phyloP scores from a whole-genome alignment of 2,113 vertebrate species.

The Pseudorhombus dupliciocellatus region DNA sequence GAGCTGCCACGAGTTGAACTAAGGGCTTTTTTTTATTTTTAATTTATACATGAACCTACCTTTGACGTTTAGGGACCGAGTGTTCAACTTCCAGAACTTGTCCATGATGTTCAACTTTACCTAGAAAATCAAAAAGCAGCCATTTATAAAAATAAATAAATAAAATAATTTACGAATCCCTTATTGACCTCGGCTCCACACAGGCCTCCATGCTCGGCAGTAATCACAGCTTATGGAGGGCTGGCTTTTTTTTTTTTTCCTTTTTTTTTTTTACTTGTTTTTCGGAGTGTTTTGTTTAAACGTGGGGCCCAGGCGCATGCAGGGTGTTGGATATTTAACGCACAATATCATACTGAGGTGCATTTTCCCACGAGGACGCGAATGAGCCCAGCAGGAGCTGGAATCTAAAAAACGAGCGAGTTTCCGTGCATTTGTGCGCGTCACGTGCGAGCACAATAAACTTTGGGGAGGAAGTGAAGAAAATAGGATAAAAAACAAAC shows the following conservation, averaged over 20 bases:
- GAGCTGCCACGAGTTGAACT: conserved; percentile 33
- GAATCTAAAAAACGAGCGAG: too few species aligned
- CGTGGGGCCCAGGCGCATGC: not conserved
- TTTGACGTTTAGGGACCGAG: conserved; percentile 97
- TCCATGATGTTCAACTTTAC: conserved; percentile 98
- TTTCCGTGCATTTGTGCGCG: not conserved
- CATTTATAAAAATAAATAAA: conserved; percentile 36
- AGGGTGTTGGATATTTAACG: not conserved
- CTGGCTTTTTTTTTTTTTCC: too few species aligned
- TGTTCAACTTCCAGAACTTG: conserved; percentile 97
- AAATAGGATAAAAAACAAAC: not conserved
- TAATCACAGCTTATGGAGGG: not conserved
- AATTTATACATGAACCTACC: conserved; percentile 81
- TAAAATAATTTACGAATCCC: not conserved
- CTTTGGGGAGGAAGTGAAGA: not conserved
- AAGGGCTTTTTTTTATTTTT: not conserved
- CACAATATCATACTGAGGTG: not conserved
- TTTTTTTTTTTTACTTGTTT: not conserved
- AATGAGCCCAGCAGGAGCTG: too few species aligned
- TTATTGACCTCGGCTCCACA: not conserved
- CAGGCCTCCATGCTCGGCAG: not conserved
- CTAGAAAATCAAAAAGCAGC: conserved; percentile 75
- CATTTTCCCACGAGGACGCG: too few species aligned
- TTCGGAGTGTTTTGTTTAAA: not conserved
- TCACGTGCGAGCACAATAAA: not conserved